Conservation (phyloP, 2,888 invertebrate species). For the Rhogogaster chlorosoma region DNA sequence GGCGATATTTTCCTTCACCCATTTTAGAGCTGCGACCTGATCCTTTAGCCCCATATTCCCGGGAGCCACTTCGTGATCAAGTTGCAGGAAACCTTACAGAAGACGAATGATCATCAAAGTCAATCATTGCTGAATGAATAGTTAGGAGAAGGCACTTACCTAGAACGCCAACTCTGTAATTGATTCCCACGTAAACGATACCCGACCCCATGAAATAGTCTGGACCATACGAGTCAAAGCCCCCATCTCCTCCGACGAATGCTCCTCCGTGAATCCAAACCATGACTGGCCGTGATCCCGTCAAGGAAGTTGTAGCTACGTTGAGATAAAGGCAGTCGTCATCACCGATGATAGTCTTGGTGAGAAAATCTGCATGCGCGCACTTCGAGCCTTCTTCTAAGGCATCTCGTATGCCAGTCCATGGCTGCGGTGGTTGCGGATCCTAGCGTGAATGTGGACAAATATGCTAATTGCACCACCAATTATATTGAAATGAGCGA, state of each 20-base stretch:
- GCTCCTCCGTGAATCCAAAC: conserved; percentile 41
- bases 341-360: conserved; percentile 51
- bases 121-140: not conserved
- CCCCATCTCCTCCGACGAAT: not conserved
- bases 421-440: conserved; percentile 75
- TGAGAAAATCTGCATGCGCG: conserved; percentile 52
- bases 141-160: not conserved
- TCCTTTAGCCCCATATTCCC: conserved; percentile 72
- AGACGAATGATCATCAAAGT: not conserved
- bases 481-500: too few relatives aligned
- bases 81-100: conserved; percentile 67
- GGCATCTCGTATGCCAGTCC: conserved; percentile 77
- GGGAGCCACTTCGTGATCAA: conserved; percentile 64
- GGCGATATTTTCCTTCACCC: conserved; percentile 68
- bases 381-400: conserved; percentile 72
- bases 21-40: conserved; percentile 65
- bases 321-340: conserved; percentile 81
- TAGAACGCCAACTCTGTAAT: conserved; percentile 41
- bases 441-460: conserved; percentile 64
- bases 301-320: conserved; percentile 69
- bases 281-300: conserved; percentile 30
- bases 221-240: not conserved
- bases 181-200: conserved; percentile 37
- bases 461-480: conserved; percentile 60
- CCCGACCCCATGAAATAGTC: conserved; percentile 27